A percentile compares a stretch with the other conserved stretches of the same genome.
phyloP scores from a whole-genome alignment of 2,888 invertebrate genomes.

The Melangyna quadrimaculata region DNA sequence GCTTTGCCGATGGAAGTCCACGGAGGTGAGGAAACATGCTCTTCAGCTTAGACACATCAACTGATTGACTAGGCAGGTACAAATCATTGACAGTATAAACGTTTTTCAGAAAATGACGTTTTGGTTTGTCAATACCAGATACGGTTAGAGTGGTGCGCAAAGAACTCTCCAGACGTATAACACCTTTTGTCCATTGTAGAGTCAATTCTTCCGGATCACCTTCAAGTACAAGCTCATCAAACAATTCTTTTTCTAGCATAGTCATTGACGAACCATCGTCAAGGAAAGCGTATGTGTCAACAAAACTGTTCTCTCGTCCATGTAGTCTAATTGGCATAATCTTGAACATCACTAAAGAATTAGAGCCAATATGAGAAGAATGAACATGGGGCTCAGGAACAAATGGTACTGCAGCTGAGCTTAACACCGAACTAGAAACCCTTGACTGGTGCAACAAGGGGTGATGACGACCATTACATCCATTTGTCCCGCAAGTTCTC shows the following conservation, averaged over 20 bases:
- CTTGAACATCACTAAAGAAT: conserved; percentile 7
- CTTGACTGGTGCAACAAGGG: background rate
- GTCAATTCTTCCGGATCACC: conserved; percentile 6
- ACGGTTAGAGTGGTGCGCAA: background rate
- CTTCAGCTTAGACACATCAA: background rate
- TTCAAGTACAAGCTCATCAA: conserved; percentile 10
- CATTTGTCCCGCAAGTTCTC: background rate
- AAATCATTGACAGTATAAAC: background rate
- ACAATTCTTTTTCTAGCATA: conserved; percentile 23
- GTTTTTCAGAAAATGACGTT: background rate
- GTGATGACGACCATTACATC: background rate
- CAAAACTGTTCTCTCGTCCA: background rate
- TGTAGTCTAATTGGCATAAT: background rate
- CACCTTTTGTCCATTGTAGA: conserved; percentile 32
- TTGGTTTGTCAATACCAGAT: background rate
- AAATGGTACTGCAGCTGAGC: background rate
- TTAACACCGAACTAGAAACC: background rate
- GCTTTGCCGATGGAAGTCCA: background rate
- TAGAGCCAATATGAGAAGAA: background rate
- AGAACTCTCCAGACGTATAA: background rate
- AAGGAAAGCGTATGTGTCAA: conserved; percentile 17
- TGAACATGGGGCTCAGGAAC: background rate
- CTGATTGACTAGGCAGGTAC: background rate
- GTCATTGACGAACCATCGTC: background rate
- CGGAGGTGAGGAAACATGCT: background rate